Base-by-base conservation (phyloP, 2,113 vertebrate species). In the Petroica traversi region DNA sequence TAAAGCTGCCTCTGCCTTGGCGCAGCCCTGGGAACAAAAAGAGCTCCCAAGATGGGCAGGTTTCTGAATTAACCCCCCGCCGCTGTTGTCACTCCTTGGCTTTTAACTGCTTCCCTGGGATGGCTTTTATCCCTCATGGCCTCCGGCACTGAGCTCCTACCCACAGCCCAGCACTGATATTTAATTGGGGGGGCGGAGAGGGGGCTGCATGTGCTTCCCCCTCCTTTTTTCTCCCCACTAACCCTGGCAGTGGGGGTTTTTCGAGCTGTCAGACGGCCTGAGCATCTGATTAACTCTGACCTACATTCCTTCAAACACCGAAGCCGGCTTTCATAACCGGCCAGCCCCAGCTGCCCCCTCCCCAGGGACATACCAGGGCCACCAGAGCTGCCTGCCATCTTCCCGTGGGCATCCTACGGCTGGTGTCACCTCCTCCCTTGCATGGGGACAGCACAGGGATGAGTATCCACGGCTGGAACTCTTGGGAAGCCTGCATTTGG, bases 261-360 rank as follows among this genome's bases (percentile, higher is more conserved):
- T n/a, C 17, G 64, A 89, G 96, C 95, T 96, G 95, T 92, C 97
- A 97, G 97, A 88, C 94, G 49, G 96, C 91, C 91, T 77, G 91
- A 96, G 72, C 89, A 67, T 95, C 96, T 97, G 95, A 96, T 96
- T 96, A 95, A 94, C 84, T 74, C 95, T 97, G 97, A 96, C 96
- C 95, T 97, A 96, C 94, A 97, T 97, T 97, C 95, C 93, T 66
- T 71, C 75, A 59, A 93, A 89, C 85, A 48, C 71, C 23, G 69
- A 80, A 95, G 89, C 88, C 6, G 5, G 80, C 92, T 96, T 97
- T 93, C 88, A 23, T 87, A 93, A 91, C 83, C 12, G 10, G 26
- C 64, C 72, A 90, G 76, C 63, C 78, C 89, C 34, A 71, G 78
- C 74, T 92, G 36, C 85, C 88, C 91, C 83, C 36, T 59, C 41